Percentiles rank a stretch among this genome's conserved stretches.
Conservation (phyloP, 2,113 vertebrate species). For the Silurus glanis region DNA sequence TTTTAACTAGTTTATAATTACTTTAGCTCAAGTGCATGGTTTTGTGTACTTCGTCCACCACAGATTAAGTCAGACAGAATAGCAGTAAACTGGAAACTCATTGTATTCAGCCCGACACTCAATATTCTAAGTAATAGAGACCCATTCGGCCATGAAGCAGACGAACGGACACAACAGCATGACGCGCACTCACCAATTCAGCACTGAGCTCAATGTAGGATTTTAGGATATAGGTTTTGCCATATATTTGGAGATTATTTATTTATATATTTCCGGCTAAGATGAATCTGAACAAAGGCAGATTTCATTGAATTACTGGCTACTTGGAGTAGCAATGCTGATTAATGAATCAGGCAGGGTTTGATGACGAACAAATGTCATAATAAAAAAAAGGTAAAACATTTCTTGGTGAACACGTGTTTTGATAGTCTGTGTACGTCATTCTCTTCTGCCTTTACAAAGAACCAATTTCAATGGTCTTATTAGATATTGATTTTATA, state of each 20-base stretch:
- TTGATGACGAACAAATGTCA: not conserved
- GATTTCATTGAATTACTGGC: slow-evolving; percentile 11
- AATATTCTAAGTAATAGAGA: too few species aligned
- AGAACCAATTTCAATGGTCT: not conserved
- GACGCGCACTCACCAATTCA: not conserved
- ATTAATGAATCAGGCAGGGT: not conserved
- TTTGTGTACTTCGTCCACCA: not conserved
- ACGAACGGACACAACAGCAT: not conserved
- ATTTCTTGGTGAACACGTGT: too few species aligned
- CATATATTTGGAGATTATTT: not conserved
- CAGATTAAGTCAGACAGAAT: not conserved
- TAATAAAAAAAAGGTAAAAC: too few species aligned
- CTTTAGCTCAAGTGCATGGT: too few species aligned
- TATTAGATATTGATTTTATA: not conserved
- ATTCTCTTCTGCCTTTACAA: too few species aligned
- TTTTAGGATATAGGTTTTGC: not conserved
- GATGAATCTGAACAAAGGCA: not conserved
- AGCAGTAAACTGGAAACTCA: not conserved
- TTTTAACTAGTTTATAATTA: too few species aligned
- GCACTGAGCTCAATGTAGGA: not conserved
- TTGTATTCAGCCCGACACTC: not conserved
- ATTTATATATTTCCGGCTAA: not conserved
- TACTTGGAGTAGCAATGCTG: not conserved
- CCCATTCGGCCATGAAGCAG: not conserved
- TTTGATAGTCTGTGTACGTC: too few species aligned